Conservation (phyloP, 2,888 invertebrate genomes). For the Tinea semifulvella region DNA sequence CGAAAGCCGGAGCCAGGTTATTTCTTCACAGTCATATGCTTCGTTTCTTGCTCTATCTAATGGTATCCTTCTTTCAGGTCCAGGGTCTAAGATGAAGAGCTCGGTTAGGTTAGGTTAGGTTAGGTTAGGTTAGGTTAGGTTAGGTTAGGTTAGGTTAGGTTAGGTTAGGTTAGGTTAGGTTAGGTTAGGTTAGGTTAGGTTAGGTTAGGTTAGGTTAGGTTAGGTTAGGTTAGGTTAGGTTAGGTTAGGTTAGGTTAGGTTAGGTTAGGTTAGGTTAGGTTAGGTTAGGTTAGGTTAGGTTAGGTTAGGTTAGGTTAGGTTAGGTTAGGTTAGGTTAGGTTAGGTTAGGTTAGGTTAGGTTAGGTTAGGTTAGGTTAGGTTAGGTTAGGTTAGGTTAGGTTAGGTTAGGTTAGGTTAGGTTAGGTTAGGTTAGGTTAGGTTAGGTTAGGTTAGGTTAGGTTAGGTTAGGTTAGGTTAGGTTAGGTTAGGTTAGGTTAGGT, state of each 20-base stretch:
- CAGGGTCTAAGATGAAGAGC: too few relatives aligned
- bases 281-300: conserved; percentile 12
- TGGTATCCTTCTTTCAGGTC: too few relatives aligned
- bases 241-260: background rate
- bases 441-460: conserved; percentile 10
- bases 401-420: conserved; percentile 12
- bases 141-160: conserved; percentile 12
- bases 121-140: conserved; percentile 12
- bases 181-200: background rate
- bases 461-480: conserved; percentile 12
- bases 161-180: conserved; percentile 12
- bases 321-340: conserved; percentile 12
- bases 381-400: conserved; percentile 12
- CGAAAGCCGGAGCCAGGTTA: too few relatives aligned
- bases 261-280: conserved; percentile 11
- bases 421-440: conserved; percentile 12
- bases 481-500: conserved; percentile 12
- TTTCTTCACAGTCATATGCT: too few relatives aligned
- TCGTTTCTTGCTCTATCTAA: too few relatives aligned
- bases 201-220: background rate
- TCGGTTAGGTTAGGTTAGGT: conserved; percentile 31
- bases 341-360: conserved; percentile 11
- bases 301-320: conserved; percentile 11
- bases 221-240: background rate
- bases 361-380: conserved; percentile 12